Base-by-base conservation (phyloP, 2,797 vertebrate genomes). In the Decapterus maruadsi region DNA sequence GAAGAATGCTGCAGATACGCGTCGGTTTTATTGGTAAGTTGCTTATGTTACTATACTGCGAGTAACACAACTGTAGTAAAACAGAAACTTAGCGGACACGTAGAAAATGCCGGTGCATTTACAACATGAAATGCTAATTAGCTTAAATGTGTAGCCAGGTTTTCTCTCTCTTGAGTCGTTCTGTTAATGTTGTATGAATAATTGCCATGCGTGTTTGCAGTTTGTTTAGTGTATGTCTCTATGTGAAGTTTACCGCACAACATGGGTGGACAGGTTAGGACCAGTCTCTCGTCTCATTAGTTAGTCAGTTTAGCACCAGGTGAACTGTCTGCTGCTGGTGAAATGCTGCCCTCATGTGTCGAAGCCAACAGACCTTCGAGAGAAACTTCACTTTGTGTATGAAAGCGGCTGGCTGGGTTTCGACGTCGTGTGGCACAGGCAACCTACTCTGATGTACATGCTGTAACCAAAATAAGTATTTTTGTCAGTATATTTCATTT, bases 311-410 rank as follows among this genome's bases (percentile, higher is more conserved):
- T 7, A 12, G 1, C 26, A 26, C 8, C 2, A 16, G 0, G 5
- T 11, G 1, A 16, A 38, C 7, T 26, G 3, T 8, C 53, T 46
- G 5, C n/a, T 66, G 6, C 26, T 26, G 26, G 10, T 36, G 38
- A 71, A 80, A 75, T 76, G 50, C 61, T 62, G 75, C 72, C 87
- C 29, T 50, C 77, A 0, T 53, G 72, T 75, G 84, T 68, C 11
- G 8, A 0, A 11, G 1, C 29, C 13, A 59, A 57, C 6, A 2
- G 40, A 29, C n/a, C 53, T 8, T 48, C 10, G 8, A 1, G 51
- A 10, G 38, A 56, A 14, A 43, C 40, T 12, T 4, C 4, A 45
- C 4, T 8, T 11, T n/a, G 22, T 53, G 9, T 14, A 54, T 13
- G 14, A 26, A 29, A 54, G 13, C 8, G 53, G 13, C 16, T 16